A percentile compares a stretch with the other conserved stretches of the same genome.
Evolutionary conservation across 1,140 invertebrate genomes (phyloP).

Genomic region (Microplitis mediator): DNA sequence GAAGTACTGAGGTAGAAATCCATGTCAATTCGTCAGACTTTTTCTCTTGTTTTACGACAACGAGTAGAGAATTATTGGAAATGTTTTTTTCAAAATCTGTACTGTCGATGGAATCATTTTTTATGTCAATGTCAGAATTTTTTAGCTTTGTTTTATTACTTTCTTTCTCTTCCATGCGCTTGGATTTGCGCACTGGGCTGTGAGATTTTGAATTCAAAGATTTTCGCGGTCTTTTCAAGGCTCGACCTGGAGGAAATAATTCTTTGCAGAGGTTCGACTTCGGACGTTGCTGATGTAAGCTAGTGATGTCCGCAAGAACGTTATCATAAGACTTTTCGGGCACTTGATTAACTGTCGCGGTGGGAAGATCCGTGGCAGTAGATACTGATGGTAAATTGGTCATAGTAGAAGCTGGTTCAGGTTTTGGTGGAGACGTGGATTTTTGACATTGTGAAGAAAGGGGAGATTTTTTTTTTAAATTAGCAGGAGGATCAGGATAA

Average conservation of each 20-base stretch:
- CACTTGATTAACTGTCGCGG: background rate
- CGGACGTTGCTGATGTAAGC: background rate
- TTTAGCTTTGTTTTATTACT: no score
- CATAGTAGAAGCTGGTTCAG: background rate
- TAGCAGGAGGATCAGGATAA: background rate
- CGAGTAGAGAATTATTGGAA: no score
- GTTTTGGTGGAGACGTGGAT: background rate
- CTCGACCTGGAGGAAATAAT: background rate
- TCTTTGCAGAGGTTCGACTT: background rate
- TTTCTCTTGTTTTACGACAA: no score
- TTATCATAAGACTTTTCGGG: background rate
- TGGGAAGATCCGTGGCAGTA: background rate
- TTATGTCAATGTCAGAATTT: no score
- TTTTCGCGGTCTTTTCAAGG: background rate
- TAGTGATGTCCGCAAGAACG: background rate
- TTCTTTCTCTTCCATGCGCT: no score
- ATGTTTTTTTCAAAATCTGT: no score
- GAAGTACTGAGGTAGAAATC: no score
- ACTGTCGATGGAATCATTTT: no score
- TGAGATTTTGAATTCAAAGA: constrained; percentile 54
- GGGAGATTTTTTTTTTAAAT: background rate
- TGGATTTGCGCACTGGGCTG: constrained; percentile 38
- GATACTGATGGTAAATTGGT: background rate
- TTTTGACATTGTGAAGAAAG: background rate
- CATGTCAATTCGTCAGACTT: no score